Percentiles rank a stretch among this genome's conserved stretches.
These are phyloP conservation scores for Habrosyne pyritoides DNA, from an alignment of 2,888 invertebrate species.

Conservation along the genomic window DNA sequence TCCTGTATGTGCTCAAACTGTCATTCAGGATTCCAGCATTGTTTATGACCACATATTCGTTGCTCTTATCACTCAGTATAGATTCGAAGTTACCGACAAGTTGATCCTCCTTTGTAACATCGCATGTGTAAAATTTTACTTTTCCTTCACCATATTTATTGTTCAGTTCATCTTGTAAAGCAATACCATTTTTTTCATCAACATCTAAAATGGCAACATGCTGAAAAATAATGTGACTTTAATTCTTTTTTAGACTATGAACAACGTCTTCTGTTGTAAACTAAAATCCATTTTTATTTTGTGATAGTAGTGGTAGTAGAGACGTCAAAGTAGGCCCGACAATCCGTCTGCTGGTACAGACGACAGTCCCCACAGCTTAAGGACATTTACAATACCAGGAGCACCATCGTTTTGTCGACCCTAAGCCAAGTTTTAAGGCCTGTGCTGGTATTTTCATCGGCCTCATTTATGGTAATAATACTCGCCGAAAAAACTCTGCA, in stretches of 20 bases:
- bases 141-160: constrained; percentile 40
- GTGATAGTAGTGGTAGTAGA: no score
- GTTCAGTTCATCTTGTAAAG: constrained; percentile 44
- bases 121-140: constrained; percentile 50
- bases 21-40: constrained; percentile 28
- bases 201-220: constrained; percentile 51
- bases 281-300: no score
- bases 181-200: constrained; percentile 35
- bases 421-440: no score
- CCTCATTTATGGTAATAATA: no score
- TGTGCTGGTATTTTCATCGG: no score
- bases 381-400: no score
- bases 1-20: constrained; percentile 13
- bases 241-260: not conserved
- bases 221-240: constrained; percentile 25
- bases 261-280: no score
- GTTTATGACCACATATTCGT: constrained; percentile 43
- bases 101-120: constrained; percentile 45
- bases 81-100: constrained; percentile 25
- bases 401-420: no score
- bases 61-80: constrained; percentile 23
- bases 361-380: no score
- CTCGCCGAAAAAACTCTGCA: no score
- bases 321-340: no score
- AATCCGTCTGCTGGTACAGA: no score